Base-by-base conservation (phyloP, 1,140 invertebrate genomes). In the Leptinotarsa defecta region DNA sequence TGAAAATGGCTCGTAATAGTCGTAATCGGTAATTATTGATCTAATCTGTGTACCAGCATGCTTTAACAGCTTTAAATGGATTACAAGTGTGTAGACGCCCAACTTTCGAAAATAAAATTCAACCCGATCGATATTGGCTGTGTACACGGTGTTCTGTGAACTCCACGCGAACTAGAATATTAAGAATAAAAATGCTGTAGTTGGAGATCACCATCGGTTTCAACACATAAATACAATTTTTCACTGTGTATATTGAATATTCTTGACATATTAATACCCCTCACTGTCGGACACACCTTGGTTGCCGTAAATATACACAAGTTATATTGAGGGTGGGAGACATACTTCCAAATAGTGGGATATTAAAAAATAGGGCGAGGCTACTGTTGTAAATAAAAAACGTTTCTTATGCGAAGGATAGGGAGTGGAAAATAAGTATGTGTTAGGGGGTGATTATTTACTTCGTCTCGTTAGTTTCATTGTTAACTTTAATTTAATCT, bases 11-110 rank as follows among this genome's bases (percentile, higher is more conserved):
- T 57, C n/a, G 52, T 68, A 27, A 68, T 68, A 19, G 43, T 57
- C n/a, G 52, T 68, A 27, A 68, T 68, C 43, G 43, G 24, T 68
- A 61, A 63, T 75, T 68, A 75, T 75, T 63, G 74, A 75, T 75
- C 52, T 70, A 75, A 75, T 75, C 74, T 75, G 20, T 75, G 63
- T 75, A 75, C 74, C 74, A 75, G 68, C 74, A 70, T 75, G 68
- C 48, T 61, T 48, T 63, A 68, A 75, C 65, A 69, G 49, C 62
- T 65, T 68, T 63, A 75, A 75, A 70, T 75, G 74, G 74, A 73
- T 73, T 75, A 75, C 63, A 75, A 69, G 74, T 70, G 52, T n/a
- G 61, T 52, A 68, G 52, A 75, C 74, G 24, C 74, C 67, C 74
- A 70, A 43, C 65, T 48, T 70, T 19, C 20, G 57, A 75, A 75